Evolutionary conservation across 2,113 vertebrate species (phyloP).

Genomic region (Panurus biarmicus): DNA sequence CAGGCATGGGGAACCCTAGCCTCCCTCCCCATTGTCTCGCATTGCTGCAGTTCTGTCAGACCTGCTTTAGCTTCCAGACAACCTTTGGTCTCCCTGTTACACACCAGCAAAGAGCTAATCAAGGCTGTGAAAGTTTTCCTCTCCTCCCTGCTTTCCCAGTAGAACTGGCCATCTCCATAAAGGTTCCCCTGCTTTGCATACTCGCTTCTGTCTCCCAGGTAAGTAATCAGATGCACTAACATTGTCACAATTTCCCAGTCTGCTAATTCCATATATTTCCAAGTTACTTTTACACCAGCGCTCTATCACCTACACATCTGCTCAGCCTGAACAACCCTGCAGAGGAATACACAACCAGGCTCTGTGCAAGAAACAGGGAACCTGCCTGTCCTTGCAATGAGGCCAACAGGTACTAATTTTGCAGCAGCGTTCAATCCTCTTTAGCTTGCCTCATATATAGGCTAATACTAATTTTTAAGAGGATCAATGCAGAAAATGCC

Average conservation of each 20-base stretch:
- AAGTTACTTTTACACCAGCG: neutral
- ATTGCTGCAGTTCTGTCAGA: neutral
- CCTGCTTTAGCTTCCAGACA: neutral
- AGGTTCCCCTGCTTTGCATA: neutral
- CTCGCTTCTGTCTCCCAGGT: neutral
- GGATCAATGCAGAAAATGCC: slow-evolving; percentile 30
- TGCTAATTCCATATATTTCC: neutral
- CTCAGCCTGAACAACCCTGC: neutral
- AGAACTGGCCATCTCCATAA: neutral
- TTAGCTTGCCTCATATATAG: slow-evolving; percentile 22
- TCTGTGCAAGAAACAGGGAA: neutral
- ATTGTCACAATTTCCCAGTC: rapidly evolving
- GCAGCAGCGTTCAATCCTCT: slow-evolving; percentile 15
- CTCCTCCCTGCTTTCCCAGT: neutral
- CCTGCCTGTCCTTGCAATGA: neutral
- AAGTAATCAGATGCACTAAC: neutral
- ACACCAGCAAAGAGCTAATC: neutral
- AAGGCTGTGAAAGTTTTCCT: neutral
- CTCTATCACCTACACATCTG: neutral
- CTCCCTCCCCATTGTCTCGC: neutral
- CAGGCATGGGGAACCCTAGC: neutral
- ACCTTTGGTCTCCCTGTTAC: neutral
- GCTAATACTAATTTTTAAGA: slow-evolving; percentile 50
- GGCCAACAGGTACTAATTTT: slow-evolving; percentile 30
- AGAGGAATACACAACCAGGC: neutral